Evolutionary conservation across 2,888 invertebrate genomes (phyloP), one percentile per base, ranked within the genome.

Genomic region (Scaptomyza tumidula): DNA sequence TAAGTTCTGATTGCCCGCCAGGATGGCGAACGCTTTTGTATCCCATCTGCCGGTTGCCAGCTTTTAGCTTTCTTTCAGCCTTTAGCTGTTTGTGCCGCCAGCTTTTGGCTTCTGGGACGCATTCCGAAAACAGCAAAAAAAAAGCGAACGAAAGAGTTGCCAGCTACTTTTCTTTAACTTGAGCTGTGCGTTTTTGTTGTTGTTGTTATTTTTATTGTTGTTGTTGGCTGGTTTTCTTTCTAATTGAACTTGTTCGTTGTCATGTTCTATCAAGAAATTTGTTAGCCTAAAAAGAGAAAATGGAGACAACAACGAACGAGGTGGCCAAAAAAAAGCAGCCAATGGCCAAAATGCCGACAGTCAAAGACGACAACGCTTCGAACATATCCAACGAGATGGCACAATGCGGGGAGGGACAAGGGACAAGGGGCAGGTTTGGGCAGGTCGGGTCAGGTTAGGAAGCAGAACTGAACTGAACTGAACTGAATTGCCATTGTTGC

Each of bases 351-450:
- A 58, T 67, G 72, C 52, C 69, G 60, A 82, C 70, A 72, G 70
- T 65, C 80, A 66, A 75, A 86, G 76, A 71, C 83, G 71, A 77
- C 81, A 74, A 71, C 64, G 61, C 64, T 66, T 44, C 50, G 55
- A 83, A 86, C 83, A 86, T 71, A 86, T 86, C 86, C 84, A 88
- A 84, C 88, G 84, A 84, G 81, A 86, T 71, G 71, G 55, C 63
- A 50, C 60, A 60, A 11, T 43, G 50, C 41, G 3, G 52, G 57
- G 63, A 52, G 49, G 41, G 29, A 16, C 29, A 5, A n/a, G 43
- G 41, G 2, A 16, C 7, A 7, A 29, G 59, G 37, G 6, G 5
- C 27, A 56, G 54, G 14, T n/a, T 31, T 27, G 9, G 13, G 19
- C 24, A 37, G 48, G 44, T 6, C 11, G 35, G 63, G 24, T 11